Evolutionary conservation across 2,113 vertebrate genomes (phyloP).

Genomic region (Odocoileus virginianus): DNA sequence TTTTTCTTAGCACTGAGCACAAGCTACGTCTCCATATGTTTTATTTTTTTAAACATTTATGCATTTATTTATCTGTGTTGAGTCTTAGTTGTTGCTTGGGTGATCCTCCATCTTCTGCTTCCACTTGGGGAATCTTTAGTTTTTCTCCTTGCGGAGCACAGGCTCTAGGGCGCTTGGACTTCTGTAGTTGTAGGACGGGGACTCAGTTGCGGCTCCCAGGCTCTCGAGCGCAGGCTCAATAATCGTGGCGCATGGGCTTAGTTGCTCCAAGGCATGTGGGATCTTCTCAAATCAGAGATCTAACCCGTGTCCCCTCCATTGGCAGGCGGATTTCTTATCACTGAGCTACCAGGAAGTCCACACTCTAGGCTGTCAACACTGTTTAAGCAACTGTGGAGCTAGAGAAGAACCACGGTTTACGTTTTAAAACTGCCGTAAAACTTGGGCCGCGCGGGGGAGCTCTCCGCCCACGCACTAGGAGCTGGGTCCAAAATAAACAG

Average conservation of each 20-base stretch:
- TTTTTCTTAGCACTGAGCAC: background rate
- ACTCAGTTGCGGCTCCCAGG: background rate
- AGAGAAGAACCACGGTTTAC: background rate
- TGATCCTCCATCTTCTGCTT: background rate
- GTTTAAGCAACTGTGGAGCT: background rate
- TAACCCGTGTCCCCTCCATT: background rate
- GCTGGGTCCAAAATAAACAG: fast-evolving
- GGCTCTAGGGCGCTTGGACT: background rate
- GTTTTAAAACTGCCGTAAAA: background rate
- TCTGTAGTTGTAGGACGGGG: background rate
- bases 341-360: background rate
- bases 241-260: background rate
- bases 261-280: background rate
- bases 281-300: background rate
- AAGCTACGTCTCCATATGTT: background rate
- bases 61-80: background rate
- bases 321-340: background rate
- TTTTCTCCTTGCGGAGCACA: background rate
- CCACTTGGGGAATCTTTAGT: background rate
- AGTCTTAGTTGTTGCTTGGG: background rate
- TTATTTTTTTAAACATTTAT: background rate
- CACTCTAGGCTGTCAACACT: background rate
- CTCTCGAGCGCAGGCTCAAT: background rate
- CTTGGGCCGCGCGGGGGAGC: background rate
- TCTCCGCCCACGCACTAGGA: background rate